Evolutionary conservation across 2,888 invertebrate genomes (phyloP), one percentile per base, ranked within the genome.

Genomic region (Dynastes maya): DNA sequence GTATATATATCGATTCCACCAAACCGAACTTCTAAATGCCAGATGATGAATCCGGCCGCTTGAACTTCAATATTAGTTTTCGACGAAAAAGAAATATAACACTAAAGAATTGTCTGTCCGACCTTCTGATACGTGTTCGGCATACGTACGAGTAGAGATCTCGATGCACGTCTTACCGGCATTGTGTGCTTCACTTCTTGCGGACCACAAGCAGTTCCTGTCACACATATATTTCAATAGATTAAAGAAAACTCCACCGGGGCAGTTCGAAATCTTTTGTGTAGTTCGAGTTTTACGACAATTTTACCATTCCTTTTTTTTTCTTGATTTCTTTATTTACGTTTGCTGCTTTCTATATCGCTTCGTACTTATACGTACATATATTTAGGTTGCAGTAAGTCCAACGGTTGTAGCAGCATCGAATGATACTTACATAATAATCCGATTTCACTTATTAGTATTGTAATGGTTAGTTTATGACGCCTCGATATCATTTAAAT

Each of bases 191-290:
- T 82, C 82, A 85, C 83, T 85, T 85, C 85, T 85, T 86, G 85
- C 83, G 82, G 84, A 84, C 82, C 84, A 82, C 85, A 83, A 83
- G 79, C 84, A 84, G 85, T 85, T 85, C 84, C 84, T 85, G 84
- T 86, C 86, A 86, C 86, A 86, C 86, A 86, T 86, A 86, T 86
- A 86, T 85, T 86, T 86, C 85, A 85, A 85, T 83, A 84, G 83
- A 83, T 84, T 84, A 84, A 82, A 82, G 82, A 74, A 74, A 74
- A 58, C 78, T 78, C 78, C 53, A 71, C 72, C 71, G 72, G 78
- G 61, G 78, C 64, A 78, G 71, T 63, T 72, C 78, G 78, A 72
- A 72, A 76, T 74, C 76, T 76, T 76, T 65, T 67, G 76, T 76
- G 58, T 61, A 61, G 61, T 74, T 74, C 72, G 63, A 63, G 72